These are phyloP conservation scores for Pyrochroa serraticornis DNA, from an alignment of 2,888 invertebrate genomes.

Conservation along the genomic window DNA sequence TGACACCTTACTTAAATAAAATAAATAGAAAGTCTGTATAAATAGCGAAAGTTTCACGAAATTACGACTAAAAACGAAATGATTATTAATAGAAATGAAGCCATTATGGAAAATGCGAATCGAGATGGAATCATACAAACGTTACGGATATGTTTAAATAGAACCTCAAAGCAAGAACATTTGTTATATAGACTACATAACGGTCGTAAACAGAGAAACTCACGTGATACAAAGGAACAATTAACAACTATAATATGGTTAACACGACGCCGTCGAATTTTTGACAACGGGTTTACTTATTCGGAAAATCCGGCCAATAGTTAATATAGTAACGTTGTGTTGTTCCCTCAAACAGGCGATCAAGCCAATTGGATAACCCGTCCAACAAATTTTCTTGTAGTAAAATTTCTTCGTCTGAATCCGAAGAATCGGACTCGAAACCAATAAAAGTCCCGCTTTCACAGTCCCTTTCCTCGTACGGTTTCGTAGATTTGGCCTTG, in stretches of 20 bases:
- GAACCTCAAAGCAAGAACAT: slow-evolving; percentile 19
- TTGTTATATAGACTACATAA: slow-evolving; percentile 13
- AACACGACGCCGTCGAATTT: background rate
- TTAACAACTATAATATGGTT: background rate
- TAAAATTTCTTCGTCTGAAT: slow-evolving; percentile 64
- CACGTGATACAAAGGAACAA: slow-evolving; percentile 6
- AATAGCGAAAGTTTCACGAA: slow-evolving; percentile 1
- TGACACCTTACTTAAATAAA: background rate
- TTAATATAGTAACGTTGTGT: slow-evolving; percentile 95
- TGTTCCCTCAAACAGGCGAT: slow-evolving; percentile 94
- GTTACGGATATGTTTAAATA: slow-evolving; percentile 28
- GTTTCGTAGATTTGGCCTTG: slow-evolving; percentile 8
- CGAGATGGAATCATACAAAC: slow-evolving; percentile 23
- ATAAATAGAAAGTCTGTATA: background rate
- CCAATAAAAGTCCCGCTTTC: slow-evolving; percentile 88
- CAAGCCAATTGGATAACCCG: slow-evolving; percentile 95
- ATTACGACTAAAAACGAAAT: slow-evolving; percentile 18
- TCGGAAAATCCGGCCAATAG: slow-evolving; percentile 97
- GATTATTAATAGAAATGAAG: slow-evolving; percentile 8
- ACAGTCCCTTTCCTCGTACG: slow-evolving; percentile 63
- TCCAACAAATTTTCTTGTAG: slow-evolving; percentile 72
- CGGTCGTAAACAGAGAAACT: slow-evolving; percentile 4
- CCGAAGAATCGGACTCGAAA: slow-evolving; percentile 72
- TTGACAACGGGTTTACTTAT: slow-evolving; percentile 67
- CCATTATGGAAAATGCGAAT: slow-evolving; percentile 7